Evolutionary conservation across 2,888 invertebrate species (phyloP).

Genomic region (Cremastobaeus sp.): DNA sequence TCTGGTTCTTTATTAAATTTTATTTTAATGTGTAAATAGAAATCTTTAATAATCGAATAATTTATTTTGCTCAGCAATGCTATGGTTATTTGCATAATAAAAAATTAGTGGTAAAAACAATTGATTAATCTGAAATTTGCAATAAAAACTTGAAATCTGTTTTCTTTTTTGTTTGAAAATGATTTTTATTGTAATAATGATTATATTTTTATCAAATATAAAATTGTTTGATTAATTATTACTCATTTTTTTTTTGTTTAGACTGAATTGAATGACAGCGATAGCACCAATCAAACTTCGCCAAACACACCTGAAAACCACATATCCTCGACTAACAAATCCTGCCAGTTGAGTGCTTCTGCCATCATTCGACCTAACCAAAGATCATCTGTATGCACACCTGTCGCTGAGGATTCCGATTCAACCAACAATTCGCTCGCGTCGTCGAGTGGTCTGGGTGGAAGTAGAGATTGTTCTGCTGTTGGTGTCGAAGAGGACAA

Average conservation of each 20-base stretch:
- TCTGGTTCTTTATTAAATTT: too few relatives aligned
- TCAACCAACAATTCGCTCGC: constrained; percentile 81
- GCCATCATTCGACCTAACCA: constrained; percentile 67
- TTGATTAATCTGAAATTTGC: too few relatives aligned
- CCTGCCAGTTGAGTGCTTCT: constrained; percentile 78
- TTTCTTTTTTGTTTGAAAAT: too few relatives aligned
- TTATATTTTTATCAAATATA: background rate
- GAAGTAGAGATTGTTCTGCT: constrained; percentile 77
- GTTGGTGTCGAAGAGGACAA: constrained; percentile 82
- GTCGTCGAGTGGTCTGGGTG: constrained; percentile 80
- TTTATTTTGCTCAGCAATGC: too few relatives aligned
- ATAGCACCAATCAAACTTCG: constrained; percentile 69
- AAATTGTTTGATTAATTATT: constrained; percentile 8
- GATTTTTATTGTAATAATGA: too few relatives aligned
- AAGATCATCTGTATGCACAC: constrained; percentile 68
- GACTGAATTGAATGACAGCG: constrained; percentile 74
- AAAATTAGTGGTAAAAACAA: too few relatives aligned
- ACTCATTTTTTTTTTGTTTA: constrained; percentile 54
- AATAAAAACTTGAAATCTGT: too few relatives aligned
- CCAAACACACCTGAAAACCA: constrained; percentile 72
- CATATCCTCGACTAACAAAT: constrained; percentile 69
- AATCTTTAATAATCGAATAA: too few relatives aligned
- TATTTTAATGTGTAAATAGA: too few relatives aligned
- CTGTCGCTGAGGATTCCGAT: constrained; percentile 78
- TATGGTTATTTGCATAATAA: too few relatives aligned